phyloP scores from a whole-genome alignment of 2,888 invertebrate genomes.

The Oscheius sp. region DNA sequence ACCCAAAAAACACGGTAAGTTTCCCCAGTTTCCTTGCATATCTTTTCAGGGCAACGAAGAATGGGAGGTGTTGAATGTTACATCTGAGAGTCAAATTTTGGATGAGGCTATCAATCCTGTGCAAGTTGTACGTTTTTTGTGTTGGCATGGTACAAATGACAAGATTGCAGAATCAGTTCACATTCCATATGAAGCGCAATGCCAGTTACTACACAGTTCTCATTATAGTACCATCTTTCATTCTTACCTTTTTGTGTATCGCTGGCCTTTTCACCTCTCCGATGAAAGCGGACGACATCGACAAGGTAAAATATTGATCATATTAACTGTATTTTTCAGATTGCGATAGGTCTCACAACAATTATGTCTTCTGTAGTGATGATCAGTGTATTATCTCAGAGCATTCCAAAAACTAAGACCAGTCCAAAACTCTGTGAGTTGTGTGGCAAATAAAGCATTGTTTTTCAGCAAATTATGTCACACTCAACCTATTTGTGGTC shows the following conservation, averaged over 20 bases:
- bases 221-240: slow-evolving; percentile 33
- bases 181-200: slow-evolving; percentile 29
- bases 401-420: slow-evolving; percentile 30
- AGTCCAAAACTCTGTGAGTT: slow-evolving; percentile 31
- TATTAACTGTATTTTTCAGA: neutral
- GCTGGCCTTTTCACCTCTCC: slow-evolving; percentile 33
- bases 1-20: neutral
- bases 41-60: slow-evolving; percentile 31
- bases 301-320: slow-evolving; percentile 11
- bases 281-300: slow-evolving; percentile 17
- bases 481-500: slow-evolving; percentile 17
- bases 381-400: slow-evolving; percentile 29
- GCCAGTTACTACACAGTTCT: slow-evolving; percentile 28
- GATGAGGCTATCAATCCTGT: slow-evolving; percentile 6
- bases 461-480: slow-evolving; percentile 30
- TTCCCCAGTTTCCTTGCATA: neutral
- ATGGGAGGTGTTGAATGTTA: slow-evolving; percentile 28
- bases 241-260: slow-evolving; percentile 30
- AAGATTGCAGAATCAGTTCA: slow-evolving; percentile 28
- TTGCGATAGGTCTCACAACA: slow-evolving; percentile 35
- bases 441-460: neutral
- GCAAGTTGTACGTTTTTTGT: slow-evolving; percentile 16
- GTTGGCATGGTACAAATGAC: neutral
- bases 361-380: slow-evolving; percentile 30
- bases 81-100: slow-evolving; percentile 11